These are phyloP conservation scores for Parnassius orleans DNA, from an alignment of 2,888 invertebrate genomes.

Conservation along the genomic window DNA sequence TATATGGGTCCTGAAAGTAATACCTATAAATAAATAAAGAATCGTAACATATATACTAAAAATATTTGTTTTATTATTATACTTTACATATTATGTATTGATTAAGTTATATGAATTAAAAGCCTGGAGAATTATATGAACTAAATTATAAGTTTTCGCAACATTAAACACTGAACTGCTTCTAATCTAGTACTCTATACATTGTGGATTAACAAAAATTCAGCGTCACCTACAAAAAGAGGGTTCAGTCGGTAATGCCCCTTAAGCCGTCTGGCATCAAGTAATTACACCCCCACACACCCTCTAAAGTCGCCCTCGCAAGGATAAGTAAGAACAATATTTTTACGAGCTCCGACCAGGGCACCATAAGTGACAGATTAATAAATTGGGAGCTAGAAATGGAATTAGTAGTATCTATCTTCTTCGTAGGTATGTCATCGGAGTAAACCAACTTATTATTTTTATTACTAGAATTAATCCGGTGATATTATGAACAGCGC, in stretches of 20 bases:
- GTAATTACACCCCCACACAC: constrained; percentile 67
- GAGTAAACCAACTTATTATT: constrained; percentile 15
- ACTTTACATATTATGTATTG: no score
- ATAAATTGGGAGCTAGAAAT: constrained; percentile 73
- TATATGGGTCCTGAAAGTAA: no score
- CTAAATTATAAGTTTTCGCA: not conserved
- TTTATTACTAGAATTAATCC: constrained; percentile 2
- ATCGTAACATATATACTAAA: no score
- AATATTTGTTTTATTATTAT: no score
- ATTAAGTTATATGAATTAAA: no score
- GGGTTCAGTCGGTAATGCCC: constrained; percentile 60
- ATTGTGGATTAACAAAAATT: constrained; percentile 62
- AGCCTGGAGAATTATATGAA: no score
- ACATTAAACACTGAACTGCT: constrained; percentile 9
- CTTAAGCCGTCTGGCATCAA: constrained; percentile 70
- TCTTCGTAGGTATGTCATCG: constrained; percentile 8
- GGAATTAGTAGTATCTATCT: constrained; percentile 55
- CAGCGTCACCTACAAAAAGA: constrained; percentile 59
- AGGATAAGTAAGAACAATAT: constrained; percentile 80
- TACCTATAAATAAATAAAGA: no score
- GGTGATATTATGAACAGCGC: not conserved
- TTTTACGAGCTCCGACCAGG: constrained; percentile 70
- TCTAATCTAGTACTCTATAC: constrained; percentile 13
- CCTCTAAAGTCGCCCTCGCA: constrained; percentile 38
- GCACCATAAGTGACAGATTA: constrained; percentile 72